A percentile compares a stretch with the other conserved stretches of the same genome.
Conservation (phyloP, 1,140 invertebrate genomes). For the Drosophila kepulauana region DNA sequence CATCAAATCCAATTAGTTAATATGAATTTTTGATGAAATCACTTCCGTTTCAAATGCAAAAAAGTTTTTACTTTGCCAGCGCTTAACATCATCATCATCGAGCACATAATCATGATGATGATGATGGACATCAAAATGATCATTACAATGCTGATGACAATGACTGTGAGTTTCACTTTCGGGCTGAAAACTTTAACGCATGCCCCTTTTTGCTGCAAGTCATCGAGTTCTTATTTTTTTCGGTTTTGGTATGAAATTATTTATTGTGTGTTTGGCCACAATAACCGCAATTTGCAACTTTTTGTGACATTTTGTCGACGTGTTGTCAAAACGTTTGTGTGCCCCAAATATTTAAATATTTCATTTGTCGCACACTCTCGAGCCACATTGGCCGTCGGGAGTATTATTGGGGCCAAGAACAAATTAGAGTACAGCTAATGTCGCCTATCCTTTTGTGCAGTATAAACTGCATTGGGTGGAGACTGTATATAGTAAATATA, state of each 20-base stretch:
- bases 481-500: neutral
- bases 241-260: slow-evolving; percentile 59
- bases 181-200: slow-evolving; percentile 65
- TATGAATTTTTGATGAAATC: slow-evolving; percentile 84
- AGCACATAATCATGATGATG: slow-evolving; percentile 34
- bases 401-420: neutral
- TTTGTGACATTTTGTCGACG: slow-evolving; percentile 61
- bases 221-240: slow-evolving; percentile 53
- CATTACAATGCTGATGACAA: slow-evolving; percentile 43
- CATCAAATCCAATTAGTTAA: slow-evolving; percentile 83
- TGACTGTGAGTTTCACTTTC: slow-evolving; percentile 38
- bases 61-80: slow-evolving; percentile 45
- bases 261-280: slow-evolving; percentile 72
- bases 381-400: neutral
- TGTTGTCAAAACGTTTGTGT: slow-evolving; percentile 76
- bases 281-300: slow-evolving; percentile 82
- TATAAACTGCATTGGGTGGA: neutral
- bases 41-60: slow-evolving; percentile 74
- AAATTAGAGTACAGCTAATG: slow-evolving; percentile 30
- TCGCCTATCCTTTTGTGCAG: neutral
- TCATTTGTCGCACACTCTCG: slow-evolving; percentile 68
- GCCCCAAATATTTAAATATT: slow-evolving; percentile 77
- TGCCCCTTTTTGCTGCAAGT: slow-evolving; percentile 59
- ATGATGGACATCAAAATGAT: slow-evolving; percentile 38
- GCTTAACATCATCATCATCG: slow-evolving; percentile 37